A percentile compares a stretch with the other conserved stretches of the same genome.
Evolutionary conservation across 2,113 vertebrate genomes (phyloP).

Genomic region (Chinchilla lanigera): DNA sequence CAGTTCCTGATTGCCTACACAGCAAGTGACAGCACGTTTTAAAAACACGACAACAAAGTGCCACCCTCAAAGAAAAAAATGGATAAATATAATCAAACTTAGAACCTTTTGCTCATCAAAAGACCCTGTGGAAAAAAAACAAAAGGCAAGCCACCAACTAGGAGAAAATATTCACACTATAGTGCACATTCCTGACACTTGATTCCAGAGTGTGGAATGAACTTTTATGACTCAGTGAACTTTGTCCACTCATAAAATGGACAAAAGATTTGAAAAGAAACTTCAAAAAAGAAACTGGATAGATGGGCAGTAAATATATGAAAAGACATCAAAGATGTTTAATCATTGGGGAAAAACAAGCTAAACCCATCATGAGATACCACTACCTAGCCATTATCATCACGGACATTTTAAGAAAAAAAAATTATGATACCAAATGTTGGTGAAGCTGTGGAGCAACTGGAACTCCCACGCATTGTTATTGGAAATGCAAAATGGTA

Average conservation of each 20-base stretch:
- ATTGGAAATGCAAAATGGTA: background rate
- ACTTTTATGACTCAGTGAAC: background rate
- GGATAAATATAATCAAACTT: background rate
- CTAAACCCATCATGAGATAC: background rate
- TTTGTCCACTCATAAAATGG: background rate
- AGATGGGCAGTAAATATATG: background rate
- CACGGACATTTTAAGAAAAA: background rate
- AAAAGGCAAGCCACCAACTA: background rate
- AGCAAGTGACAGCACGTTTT: rapidly evolving
- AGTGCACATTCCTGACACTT: background rate
- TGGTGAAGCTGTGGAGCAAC: background rate
- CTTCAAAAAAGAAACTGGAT: background rate
- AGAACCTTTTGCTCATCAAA: background rate
- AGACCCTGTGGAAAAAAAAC: background rate
- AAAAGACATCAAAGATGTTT: background rate
- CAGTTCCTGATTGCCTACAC: too few species aligned
- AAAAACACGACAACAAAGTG: background rate
- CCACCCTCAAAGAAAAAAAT: background rate
- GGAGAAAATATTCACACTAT: background rate
- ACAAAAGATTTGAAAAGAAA: background rate
- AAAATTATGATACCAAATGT: background rate
- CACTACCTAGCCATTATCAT: rapidly evolving
- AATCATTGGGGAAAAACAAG: background rate
- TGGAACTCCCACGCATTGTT: background rate
- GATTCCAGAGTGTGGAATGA: background rate